phyloP scores from a whole-genome alignment of 2,113 vertebrate species.

The Siphamia tubifer region DNA sequence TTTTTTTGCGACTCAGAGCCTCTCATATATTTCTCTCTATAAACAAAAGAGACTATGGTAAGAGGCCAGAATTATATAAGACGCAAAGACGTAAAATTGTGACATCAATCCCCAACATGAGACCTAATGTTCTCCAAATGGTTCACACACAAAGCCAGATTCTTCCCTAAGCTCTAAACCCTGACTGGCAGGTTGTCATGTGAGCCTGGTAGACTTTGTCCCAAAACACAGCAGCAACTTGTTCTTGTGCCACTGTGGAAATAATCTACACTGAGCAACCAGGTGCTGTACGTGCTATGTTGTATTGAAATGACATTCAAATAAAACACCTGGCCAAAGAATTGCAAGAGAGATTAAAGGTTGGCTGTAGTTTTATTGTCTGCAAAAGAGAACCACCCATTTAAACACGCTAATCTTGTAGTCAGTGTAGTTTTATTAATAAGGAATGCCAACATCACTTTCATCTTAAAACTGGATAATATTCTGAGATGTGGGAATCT shows the following conservation, averaged over 20 bases:
- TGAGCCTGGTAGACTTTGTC: conserved; percentile 46
- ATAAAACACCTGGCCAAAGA: no score
- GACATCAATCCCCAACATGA: neutral
- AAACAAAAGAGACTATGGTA: fast-evolving
- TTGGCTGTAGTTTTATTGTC: neutral
- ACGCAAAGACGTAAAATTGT: neutral
- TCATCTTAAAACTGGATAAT: neutral
- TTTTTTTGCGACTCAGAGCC: no score
- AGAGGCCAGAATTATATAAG: neutral
- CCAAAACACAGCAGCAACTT: conserved; percentile 52
- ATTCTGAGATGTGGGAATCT: neutral
- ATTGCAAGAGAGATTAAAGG: no score
- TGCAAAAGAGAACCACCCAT: neutral
- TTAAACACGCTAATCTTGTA: neutral
- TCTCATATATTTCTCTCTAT: no score
- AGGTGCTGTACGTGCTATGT: no score
- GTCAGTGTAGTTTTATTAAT: neutral
- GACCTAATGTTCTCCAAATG: neutral
- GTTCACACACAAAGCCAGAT: conserved; percentile 17
- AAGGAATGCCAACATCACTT: neutral
- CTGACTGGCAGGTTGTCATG: conserved; percentile 49
- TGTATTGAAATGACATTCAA: neutral
- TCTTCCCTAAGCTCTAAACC: conserved; percentile 41
- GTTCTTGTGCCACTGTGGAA: conserved; percentile 12
- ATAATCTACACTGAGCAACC: no score